Base-by-base conservation (phyloP, 2,113 vertebrate genomes). In the Chaetodon auriga region DNA sequence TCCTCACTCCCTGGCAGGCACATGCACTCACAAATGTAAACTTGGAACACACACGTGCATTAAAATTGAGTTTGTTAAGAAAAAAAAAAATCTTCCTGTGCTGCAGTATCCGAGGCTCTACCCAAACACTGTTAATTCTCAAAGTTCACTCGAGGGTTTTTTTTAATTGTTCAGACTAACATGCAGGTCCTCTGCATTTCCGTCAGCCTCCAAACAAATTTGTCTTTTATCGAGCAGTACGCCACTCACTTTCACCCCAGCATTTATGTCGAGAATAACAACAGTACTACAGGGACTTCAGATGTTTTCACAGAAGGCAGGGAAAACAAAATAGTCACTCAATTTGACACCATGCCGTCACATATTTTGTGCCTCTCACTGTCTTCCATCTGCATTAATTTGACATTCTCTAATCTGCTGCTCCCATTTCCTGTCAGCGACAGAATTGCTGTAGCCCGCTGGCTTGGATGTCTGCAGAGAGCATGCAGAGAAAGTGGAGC, bases 311-410 rank as follows among this genome's bases (percentile, higher is more conserved):
- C 77, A 77, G 78, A 74, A 78, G 76, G 73, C 55, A 75, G 53
- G 23, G 55, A 69, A 54, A 83, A 57, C 5, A 82, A 91, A 85
- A 86, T 75, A 82, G 82, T 85, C 75, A 61, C 46, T 89, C 81
- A 87, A 54, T 87, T 81, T 92, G 92, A 92, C 91, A 91, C 79
- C 90, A 87, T 65, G 83, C 82, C 85, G 89, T 89, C 89, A 89
- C 88, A 87, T 90, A 68, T 89, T 78, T 85, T 80, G 75, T 85
- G 85, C 75, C 79, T 89, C 90, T 93, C 87, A 63, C 89, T 82
- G 90, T 91, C 89, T 89, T 81, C 86, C 87, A 90, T 91, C 89
- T 90, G 92, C 93, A 93, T 94, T 94, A 89, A 94, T 94, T 93
- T 93, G 90, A 94, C 94, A 89, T 90, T 86, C 90, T 91, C 87